Percentiles rank a stretch among this genome's conserved stretches.
phyloP scores from a whole-genome alignment of 2,888 invertebrate species.

The Portevinia maculata region DNA sequence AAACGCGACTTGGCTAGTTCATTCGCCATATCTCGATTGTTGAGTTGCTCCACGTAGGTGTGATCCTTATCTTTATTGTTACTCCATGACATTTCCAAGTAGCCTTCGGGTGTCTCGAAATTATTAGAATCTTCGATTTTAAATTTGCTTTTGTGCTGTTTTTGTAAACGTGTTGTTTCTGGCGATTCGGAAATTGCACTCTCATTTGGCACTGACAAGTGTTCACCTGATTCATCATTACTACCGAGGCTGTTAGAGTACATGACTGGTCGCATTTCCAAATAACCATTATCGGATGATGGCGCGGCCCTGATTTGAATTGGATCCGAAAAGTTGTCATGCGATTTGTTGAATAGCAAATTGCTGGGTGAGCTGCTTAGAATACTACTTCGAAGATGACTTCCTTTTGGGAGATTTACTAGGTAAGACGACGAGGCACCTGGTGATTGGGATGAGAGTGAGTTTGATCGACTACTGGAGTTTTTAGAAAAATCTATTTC shows the following conservation, averaged over 20 bases:
- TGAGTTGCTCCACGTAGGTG: conserved; percentile 7
- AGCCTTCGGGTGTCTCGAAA: conserved; percentile 84
- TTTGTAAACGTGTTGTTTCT: conserved; percentile 81
- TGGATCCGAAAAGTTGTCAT: conserved; percentile 71
- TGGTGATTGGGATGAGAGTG: conserved; percentile 56
- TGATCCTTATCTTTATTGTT: conserved; percentile 77
- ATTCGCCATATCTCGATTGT: conserved; percentile 7
- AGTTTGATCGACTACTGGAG: conserved; percentile 75
- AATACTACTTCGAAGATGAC: conserved; percentile 40
- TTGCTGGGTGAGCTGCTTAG: conserved; percentile 53
- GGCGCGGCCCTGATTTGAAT: conserved; percentile 26
- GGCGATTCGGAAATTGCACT: conserved; percentile 79
- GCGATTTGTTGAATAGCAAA: conserved; percentile 33
- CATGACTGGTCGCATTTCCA: conserved; percentile 86
- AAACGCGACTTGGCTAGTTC: conserved; percentile 39
- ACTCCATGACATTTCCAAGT: conserved; percentile 87
- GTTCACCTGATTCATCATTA: conserved; percentile 59
- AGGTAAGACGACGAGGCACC: conserved; percentile 50
- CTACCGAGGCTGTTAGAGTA: conserved; percentile 50
- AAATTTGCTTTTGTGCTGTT: conserved; percentile 76
- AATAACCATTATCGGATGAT: conserved; percentile 83
- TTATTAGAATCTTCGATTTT: conserved; percentile 77
- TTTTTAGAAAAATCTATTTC: conserved; percentile 88
- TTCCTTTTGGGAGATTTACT: conserved; percentile 51
- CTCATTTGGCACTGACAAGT: conserved; percentile 55